These are phyloP conservation scores for Darevskia nairensis DNA, from an alignment of 2,797 vertebrate genomes.

Conservation along the genomic window DNA sequence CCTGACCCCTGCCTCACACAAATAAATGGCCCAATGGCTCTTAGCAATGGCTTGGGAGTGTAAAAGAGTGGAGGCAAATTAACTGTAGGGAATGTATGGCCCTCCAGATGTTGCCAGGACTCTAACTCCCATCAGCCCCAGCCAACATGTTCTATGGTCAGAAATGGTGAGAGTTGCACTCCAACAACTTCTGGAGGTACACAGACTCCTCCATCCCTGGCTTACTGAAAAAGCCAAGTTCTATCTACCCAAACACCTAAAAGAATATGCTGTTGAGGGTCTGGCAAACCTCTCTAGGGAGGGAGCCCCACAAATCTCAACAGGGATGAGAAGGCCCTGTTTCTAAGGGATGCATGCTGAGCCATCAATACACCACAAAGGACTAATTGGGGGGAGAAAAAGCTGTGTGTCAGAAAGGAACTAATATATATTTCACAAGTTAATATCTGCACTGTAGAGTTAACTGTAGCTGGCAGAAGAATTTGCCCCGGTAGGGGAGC, in stretches of 20 bases:
- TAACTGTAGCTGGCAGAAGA: not conserved
- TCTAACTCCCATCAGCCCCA: not conserved
- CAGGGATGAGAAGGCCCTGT: not conserved
- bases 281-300: not conserved
- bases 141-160: not conserved
- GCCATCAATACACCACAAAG: not conserved
- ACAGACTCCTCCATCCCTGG: not conserved
- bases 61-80: not conserved
- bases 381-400: not conserved
- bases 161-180: not conserved
- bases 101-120: not conserved
- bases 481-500: too few relatives aligned
- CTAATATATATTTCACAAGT: not conserved
- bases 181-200: not conserved
- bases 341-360: not conserved
- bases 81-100: too few relatives aligned
- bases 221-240: not conserved
- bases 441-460: too few relatives aligned
- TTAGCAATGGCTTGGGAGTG: not conserved
- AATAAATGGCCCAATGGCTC: not conserved
- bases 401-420: not conserved
- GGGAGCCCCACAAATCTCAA: not conserved
- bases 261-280: not conserved
- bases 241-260: not conserved
- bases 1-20: not conserved